Base-by-base conservation (phyloP, 2,888 invertebrate genomes). In the Pseudeuparius sepicola region DNA sequence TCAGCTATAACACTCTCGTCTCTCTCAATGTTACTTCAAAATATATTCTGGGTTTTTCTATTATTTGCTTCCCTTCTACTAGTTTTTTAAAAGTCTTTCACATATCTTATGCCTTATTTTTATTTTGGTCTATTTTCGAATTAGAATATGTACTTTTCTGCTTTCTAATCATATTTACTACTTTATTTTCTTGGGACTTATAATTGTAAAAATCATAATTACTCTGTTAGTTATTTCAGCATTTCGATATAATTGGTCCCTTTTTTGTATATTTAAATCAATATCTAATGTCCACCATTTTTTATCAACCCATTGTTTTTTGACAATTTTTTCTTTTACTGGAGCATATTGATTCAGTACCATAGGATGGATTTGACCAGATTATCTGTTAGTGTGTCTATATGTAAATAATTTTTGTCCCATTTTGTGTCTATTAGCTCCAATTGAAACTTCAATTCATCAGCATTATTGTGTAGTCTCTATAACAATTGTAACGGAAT, bases 231-330 rank as follows among this genome's bases (percentile, higher is more conserved):
- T 30, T 30, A 30, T 30, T 30, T 17, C 18, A 10, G 30, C 30
- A 6, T 10, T 31, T 20, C 12, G 5, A n/a, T 31, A 31, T 3
- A 31, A 13, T 23, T 4, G 6, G 14, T 31, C 31, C 10, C 31
- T 4, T 10, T 25, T 3, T 7, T 31, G 4, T 20, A 31, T 31
- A 9, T 31, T 10, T 18, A 3, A 4, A 3, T 18, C 31, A 3
- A 31, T 31, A 3, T 31, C 31, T 31, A 13, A 12, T 9, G 17
- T 31, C 31, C 31, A 23, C 31, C 31, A 31, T 12, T 14, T 16
- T 23, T 24, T 31, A 31, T 31, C 10, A 4, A 5, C 31, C 29
- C 29, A 29, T 29, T 25, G n/a, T n/a, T n/a, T n/a, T n/a, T n/a
- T n/a, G n/a, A n/a, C n/a, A n/a, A n/a, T n/a, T n/a, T n/a, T n/a